These are phyloP conservation scores for Cnemophilus loriae DNA, from an alignment of 2,113 vertebrate genomes.

Conservation along the genomic window DNA sequence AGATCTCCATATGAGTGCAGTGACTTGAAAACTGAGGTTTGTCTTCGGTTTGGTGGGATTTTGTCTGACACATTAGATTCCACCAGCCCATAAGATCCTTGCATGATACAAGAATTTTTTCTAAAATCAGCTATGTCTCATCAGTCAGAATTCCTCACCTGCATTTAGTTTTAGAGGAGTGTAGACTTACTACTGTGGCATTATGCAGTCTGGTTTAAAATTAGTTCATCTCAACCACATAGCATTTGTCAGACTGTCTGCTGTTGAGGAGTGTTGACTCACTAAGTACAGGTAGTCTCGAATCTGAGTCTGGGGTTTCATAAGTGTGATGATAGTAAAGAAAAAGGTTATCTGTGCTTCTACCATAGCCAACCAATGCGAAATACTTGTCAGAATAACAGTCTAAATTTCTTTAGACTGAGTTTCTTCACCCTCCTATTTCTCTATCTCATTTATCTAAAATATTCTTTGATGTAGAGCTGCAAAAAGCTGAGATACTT, in stretches of 20 bases:
- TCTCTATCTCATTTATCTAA: neutral
- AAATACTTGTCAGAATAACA: neutral
- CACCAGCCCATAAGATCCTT: neutral
- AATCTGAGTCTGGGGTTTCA: neutral
- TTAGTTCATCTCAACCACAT: neutral
- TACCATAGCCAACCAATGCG: neutral
- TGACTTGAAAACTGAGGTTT: neutral
- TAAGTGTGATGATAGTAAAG: neutral
- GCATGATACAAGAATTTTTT: neutral
- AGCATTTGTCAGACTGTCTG: neutral
- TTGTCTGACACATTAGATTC: neutral
- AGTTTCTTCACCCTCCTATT: neutral
- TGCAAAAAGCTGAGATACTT: neutral
- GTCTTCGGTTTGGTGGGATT: neutral
- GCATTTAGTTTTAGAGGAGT: neutral
- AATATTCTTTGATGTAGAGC: neutral
- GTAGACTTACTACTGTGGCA: neutral
- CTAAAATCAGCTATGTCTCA: neutral
- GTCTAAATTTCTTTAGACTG: neutral
- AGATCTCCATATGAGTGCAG: neutral
- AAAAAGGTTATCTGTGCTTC: neutral
- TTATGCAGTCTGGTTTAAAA: neutral
- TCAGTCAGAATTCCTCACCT: neutral
- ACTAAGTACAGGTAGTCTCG: neutral
- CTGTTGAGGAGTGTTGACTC: neutral